Percentiles rank a stretch among this genome's conserved stretches.
Evolutionary conservation across 2,888 invertebrate species (phyloP).

Genomic region (Erebia aethiops): DNA sequence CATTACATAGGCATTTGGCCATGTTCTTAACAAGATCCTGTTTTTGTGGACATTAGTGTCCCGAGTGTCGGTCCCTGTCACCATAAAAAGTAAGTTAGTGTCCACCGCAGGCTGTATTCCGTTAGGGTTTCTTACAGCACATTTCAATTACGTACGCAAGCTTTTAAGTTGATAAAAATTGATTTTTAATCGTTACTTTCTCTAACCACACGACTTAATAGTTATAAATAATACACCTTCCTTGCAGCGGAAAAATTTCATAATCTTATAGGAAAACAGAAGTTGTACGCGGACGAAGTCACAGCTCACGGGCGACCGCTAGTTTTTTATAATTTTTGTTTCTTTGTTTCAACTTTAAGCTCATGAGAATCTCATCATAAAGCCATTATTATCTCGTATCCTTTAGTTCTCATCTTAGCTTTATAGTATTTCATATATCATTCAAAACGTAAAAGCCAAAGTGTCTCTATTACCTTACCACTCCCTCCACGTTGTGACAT

Average conservation of each 20-base stretch:
- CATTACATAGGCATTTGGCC: slow-evolving; percentile 21
- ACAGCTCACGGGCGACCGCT: too few relatives aligned
- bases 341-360: too few relatives aligned
- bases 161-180: neutral
- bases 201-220: neutral
- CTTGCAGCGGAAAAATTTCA: too few relatives aligned
- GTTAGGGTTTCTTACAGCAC: slow-evolving; percentile 22
- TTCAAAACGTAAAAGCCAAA: too few relatives aligned
- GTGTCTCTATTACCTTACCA: too few relatives aligned
- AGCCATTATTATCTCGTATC: neutral
- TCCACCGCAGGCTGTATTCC: slow-evolving; percentile 33
- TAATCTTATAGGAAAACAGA: too few relatives aligned
- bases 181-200: neutral
- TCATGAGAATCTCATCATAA: too few relatives aligned
- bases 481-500: too few relatives aligned
- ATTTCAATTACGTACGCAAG: slow-evolving; percentile 9
- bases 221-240: neutral
- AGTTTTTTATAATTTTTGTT: too few relatives aligned
- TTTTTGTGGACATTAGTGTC: slow-evolving; percentile 57
- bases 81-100: slow-evolving; percentile 51
- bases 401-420: too few relatives aligned
- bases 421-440: too few relatives aligned
- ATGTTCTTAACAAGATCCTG: slow-evolving; percentile 42
- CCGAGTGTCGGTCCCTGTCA: slow-evolving; percentile 47
- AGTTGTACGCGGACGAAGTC: too few relatives aligned